Percentiles rank a stretch among this genome's conserved stretches.
These are phyloP conservation scores for Drosophila pseudoobscura DNA, from an alignment of 1,140 invertebrate genomes.

Conservation along the genomic window DNA sequence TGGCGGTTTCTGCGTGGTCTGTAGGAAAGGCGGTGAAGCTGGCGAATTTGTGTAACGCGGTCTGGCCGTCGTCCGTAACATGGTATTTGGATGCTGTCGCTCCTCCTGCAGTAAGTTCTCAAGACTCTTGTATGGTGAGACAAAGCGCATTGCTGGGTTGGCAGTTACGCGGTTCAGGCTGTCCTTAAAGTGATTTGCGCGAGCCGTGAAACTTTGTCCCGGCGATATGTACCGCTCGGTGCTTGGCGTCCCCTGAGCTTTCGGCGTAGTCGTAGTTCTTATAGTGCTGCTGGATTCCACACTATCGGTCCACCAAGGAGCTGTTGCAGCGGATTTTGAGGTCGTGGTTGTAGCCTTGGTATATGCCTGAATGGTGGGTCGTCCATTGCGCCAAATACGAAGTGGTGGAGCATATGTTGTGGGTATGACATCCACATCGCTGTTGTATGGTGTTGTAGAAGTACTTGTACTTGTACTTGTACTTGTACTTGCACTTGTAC, in stretches of 20 bases:
- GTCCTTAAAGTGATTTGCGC: constrained; percentile 67
- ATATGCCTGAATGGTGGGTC: constrained; percentile 58
- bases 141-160: constrained; percentile 62
- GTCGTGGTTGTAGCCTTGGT: constrained; percentile 29
- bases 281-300: constrained; percentile 14
- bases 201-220: constrained; percentile 57
- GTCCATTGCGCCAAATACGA: constrained; percentile 72
- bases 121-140: constrained; percentile 81
- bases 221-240: constrained; percentile 24
- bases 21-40: constrained; percentile 35
- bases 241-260: constrained; percentile 15
- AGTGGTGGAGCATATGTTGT: constrained; percentile 80
- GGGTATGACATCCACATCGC: constrained; percentile 63
- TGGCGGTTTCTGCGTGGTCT: constrained; percentile 57
- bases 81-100: constrained; percentile 35
- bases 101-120: constrained; percentile 78
- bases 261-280: constrained; percentile 21
- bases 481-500: no score
- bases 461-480: no score
- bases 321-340: constrained; percentile 9
- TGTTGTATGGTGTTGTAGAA: constrained; percentile 6
- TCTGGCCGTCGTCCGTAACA: constrained; percentile 45
- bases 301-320: neutral
- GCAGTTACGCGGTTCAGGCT: constrained; percentile 63
- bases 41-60: constrained; percentile 45